Evolutionary conservation across 1,140 invertebrate species (phyloP).

Genomic region (Bombus cullumanus): DNA sequence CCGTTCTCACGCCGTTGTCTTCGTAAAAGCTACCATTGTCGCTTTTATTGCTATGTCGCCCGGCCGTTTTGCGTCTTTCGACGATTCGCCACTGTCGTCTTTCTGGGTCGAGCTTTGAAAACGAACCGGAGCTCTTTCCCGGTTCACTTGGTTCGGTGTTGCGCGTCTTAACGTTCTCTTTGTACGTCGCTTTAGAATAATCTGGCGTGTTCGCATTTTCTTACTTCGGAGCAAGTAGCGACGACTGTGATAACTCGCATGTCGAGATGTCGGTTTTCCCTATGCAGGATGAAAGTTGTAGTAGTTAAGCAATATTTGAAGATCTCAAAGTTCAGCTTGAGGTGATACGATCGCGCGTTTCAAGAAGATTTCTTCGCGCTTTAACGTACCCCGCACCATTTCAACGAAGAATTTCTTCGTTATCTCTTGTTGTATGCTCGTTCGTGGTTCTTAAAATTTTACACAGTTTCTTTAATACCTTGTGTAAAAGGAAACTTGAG

Average conservation of each 20-base stretch:
- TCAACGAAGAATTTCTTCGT: no score
- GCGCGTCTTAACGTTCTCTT: neutral
- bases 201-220: neutral
- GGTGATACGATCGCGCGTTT: no score
- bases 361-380: no score
- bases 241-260: neutral
- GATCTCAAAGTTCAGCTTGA: no score
- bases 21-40: conserved; percentile 43
- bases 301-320: neutral
- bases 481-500: neutral
- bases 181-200: neutral
- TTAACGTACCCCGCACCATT: no score
- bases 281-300: neutral
- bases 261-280: neutral
- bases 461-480: no score
- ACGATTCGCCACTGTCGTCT: neutral
- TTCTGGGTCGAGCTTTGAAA: conserved; percentile 28
- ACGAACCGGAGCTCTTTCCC: neutral
- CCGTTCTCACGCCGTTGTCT: conserved; percentile 43
- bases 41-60: conserved; percentile 37
- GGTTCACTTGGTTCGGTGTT: neutral
- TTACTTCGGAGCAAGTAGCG: neutral
- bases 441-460: no score
- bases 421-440: no score
- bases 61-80: neutral